These are phyloP conservation scores for Spisula solida DNA, from an alignment of 2,888 invertebrate genomes.

Conservation along the genomic window DNA sequence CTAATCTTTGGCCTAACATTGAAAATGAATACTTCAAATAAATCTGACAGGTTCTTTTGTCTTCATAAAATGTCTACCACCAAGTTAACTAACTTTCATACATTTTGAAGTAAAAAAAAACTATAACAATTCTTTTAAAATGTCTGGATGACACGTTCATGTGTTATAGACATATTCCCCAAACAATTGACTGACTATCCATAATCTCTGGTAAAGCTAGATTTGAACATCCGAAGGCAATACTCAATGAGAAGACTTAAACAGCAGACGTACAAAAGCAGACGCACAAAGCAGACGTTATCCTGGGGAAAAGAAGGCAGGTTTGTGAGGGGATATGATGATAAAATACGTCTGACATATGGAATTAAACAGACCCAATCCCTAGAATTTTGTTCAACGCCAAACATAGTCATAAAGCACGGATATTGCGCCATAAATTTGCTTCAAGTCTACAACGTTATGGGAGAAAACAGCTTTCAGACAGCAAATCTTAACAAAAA, in stretches of 20 bases:
- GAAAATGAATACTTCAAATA: too few relatives aligned
- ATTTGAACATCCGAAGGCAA: not conserved
- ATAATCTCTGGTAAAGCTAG: not conserved
- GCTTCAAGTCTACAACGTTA: constrained; percentile 3
- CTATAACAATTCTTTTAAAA: constrained; percentile 1
- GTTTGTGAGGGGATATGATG: not conserved
- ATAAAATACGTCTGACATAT: constrained; percentile 17
- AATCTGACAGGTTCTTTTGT: too few relatives aligned
- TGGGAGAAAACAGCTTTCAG: constrained; percentile 14
- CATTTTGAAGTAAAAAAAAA: not conserved
- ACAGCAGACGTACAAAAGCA: not conserved
- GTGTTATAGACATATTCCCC: not conserved
- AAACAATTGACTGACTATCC: not conserved
- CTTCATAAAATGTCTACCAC: too few relatives aligned
- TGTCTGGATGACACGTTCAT: not conserved
- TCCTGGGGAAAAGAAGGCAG: not conserved
- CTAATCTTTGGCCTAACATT: too few relatives aligned
- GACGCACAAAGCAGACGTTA: not conserved
- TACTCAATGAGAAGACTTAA: not conserved
- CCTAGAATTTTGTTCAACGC: constrained; percentile 5
- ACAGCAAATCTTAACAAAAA: constrained; percentile 14
- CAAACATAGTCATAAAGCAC: constrained; percentile 18
- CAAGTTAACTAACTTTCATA: too few relatives aligned
- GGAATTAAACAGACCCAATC: constrained; percentile 12
- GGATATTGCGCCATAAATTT: constrained; percentile 6